Evolutionary conservation across 1,140 invertebrate genomes (phyloP).

Genomic region (Archegozetes longisetosus): DNA sequence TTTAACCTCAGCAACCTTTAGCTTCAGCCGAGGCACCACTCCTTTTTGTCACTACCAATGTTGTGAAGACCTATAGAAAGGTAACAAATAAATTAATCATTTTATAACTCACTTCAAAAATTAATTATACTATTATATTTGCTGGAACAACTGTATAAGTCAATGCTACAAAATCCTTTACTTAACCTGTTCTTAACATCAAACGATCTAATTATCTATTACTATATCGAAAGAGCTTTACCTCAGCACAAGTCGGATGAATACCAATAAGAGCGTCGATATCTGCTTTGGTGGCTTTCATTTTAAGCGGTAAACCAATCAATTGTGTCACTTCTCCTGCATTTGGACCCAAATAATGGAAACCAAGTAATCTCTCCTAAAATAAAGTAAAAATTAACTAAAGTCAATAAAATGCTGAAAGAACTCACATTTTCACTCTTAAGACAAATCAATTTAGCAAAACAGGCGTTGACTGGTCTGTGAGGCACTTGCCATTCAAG

Average conservation of each 20-base stretch:
- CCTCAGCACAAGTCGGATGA: slow-evolving; percentile 88
- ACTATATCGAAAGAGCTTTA: too few species aligned
- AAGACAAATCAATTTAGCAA: slow-evolving; percentile 39
- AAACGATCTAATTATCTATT: too few species aligned
- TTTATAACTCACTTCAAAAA: too few species aligned
- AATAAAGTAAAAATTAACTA: slow-evolving; percentile 15
- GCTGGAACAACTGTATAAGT: too few species aligned
- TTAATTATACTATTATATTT: too few species aligned
- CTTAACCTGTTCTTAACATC: too few species aligned
- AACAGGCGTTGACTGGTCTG: slow-evolving; percentile 40
- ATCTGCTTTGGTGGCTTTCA: slow-evolving; percentile 69
- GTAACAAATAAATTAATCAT: too few species aligned
- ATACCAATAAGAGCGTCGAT: slow-evolving; percentile 85
- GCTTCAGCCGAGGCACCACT: slow-evolving; percentile 33
- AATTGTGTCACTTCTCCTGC: slow-evolving; percentile 90
- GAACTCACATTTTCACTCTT: slow-evolving; percentile 37
- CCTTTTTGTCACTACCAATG: slow-evolving; percentile 39
- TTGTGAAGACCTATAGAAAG: too few species aligned
- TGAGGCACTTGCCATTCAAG: slow-evolving; percentile 80
- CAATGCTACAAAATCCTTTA: too few species aligned
- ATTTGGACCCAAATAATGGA: slow-evolving; percentile 87
- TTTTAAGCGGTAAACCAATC: slow-evolving; percentile 53
- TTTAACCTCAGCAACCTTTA: slow-evolving; percentile 47
- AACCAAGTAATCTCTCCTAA: slow-evolving; percentile 66
- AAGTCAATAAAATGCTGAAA: slow-evolving; percentile 20